A percentile compares a stretch with the other conserved stretches of the same genome.
These are phyloP conservation scores for Cynopterus brachyotis DNA, from an alignment of 2,113 vertebrate genomes.

Conservation along the genomic window DNA sequence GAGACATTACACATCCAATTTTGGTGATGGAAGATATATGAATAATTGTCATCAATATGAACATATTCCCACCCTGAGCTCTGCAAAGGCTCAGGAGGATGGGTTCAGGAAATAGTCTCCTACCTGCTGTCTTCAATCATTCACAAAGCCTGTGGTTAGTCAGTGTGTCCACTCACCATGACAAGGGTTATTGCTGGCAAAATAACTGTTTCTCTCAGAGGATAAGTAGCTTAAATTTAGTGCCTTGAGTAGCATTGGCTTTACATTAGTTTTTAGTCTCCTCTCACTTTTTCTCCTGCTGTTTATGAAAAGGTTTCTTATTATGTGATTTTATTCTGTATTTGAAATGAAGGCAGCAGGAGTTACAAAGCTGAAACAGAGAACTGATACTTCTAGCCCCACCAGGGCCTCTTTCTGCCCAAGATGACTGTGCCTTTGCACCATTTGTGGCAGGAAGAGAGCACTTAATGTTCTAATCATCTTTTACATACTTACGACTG, in stretches of 20 bases:
- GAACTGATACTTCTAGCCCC: not conserved
- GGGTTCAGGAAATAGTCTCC: not conserved
- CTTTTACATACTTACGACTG: not conserved
- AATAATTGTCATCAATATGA: not conserved
- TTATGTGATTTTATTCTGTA: slow-evolving; percentile 36
- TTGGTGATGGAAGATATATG: slow-evolving; percentile 4
- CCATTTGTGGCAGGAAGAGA: no score
- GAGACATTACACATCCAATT: slow-evolving; percentile 25
- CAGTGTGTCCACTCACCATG: not conserved
- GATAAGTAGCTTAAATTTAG: slow-evolving; percentile 21
- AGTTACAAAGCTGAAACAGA: not conserved
- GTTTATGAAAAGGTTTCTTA: slow-evolving; percentile 11
- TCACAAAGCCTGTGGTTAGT: not conserved
- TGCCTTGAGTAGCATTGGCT: not conserved
- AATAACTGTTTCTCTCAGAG: not conserved
- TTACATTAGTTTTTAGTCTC: not conserved
- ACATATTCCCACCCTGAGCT: not conserved
- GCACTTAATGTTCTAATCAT: not conserved
- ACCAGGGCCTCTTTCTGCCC: not conserved
- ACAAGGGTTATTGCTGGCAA: not conserved
- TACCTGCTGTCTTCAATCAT: not conserved
- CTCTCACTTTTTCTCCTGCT: not conserved
- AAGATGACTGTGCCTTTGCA: no score
- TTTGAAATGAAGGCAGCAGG: slow-evolving; percentile 7
- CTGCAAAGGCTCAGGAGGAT: not conserved